Conservation (phyloP, 2,113 vertebrate genomes). For the Amblyornis subalaris region DNA sequence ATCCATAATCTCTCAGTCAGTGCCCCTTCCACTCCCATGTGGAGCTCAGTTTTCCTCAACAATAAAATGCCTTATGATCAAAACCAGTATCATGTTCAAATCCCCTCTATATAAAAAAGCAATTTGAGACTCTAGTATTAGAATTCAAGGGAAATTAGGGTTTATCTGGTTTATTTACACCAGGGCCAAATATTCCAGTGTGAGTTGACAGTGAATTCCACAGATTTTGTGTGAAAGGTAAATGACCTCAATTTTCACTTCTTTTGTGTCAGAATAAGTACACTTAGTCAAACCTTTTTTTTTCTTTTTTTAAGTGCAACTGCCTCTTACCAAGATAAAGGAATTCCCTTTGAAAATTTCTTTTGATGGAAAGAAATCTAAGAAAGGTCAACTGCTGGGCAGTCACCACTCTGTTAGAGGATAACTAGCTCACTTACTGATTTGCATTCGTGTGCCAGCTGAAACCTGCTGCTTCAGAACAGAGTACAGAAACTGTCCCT, state of each 20-base stretch:
- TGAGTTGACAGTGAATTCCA: neutral
- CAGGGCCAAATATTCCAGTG: neutral
- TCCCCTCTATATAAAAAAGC: neutral
- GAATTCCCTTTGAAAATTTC: neutral
- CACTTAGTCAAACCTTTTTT: neutral
- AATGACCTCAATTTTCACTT: neutral
- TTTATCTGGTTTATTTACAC: neutral
- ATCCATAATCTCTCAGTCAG: neutral
- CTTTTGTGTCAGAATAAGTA: neutral
- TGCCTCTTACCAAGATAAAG: neutral
- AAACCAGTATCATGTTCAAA: neutral
- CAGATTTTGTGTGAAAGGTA: neutral
- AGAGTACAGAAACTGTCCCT: neutral
- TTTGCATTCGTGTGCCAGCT: neutral
- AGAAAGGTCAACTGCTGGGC: fast-evolving
- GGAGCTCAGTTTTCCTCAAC: neutral
- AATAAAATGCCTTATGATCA: neutral
- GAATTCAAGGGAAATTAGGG: neutral
- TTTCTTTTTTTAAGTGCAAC: neutral
- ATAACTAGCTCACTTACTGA: neutral
- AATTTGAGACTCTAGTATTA: neutral
- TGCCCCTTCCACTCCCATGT: neutral
- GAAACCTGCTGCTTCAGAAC: neutral
- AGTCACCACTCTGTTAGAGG: neutral
- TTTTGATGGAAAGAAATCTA: neutral